Evolutionary conservation across 1,140 invertebrate genomes (phyloP).

Genomic region (Pantala flavescens): DNA sequence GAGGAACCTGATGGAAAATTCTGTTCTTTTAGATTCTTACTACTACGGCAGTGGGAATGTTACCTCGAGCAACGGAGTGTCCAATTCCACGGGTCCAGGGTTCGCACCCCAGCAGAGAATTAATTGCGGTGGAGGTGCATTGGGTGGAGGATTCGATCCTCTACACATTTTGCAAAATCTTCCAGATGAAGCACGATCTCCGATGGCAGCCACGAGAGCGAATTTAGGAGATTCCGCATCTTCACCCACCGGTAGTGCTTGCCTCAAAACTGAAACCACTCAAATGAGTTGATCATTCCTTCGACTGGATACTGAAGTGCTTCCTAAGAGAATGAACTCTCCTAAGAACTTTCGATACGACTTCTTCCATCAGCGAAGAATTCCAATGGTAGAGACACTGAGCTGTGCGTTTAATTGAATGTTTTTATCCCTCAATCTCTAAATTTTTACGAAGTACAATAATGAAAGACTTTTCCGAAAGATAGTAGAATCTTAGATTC

Average conservation of each 20-base stretch:
- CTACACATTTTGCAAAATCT: conserved; percentile 5
- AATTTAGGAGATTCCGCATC: conserved; percentile 58
- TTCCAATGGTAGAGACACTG: too few relatives aligned
- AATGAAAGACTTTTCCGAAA: background rate
- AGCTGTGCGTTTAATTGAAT: too few relatives aligned
- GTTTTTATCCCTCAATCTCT: too few relatives aligned
- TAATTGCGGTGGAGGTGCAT: background rate
- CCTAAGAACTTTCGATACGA: too few relatives aligned
- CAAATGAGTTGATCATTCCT: too few relatives aligned
- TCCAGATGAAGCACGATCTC: conserved; percentile 42
- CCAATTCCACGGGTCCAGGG: background rate
- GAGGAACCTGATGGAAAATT: background rate
- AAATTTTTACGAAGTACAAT: background rate
- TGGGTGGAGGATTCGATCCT: conserved; percentile 13
- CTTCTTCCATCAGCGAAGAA: too few relatives aligned
- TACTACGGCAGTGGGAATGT: background rate
- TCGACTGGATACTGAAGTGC: too few relatives aligned
- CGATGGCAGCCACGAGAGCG: conserved; percentile 55
- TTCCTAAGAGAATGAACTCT: too few relatives aligned
- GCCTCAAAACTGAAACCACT: conserved; percentile 40
- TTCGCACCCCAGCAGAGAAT: background rate
- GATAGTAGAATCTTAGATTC: background rate
- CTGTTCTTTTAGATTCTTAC: background rate
- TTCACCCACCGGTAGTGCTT: conserved; percentile 59
- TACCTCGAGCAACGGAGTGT: background rate